A percentile compares a stretch with the other conserved stretches of the same genome.
Conservation (phyloP, 1,140 invertebrate species). For the Pseudomyrmex flavicornis region DNA sequence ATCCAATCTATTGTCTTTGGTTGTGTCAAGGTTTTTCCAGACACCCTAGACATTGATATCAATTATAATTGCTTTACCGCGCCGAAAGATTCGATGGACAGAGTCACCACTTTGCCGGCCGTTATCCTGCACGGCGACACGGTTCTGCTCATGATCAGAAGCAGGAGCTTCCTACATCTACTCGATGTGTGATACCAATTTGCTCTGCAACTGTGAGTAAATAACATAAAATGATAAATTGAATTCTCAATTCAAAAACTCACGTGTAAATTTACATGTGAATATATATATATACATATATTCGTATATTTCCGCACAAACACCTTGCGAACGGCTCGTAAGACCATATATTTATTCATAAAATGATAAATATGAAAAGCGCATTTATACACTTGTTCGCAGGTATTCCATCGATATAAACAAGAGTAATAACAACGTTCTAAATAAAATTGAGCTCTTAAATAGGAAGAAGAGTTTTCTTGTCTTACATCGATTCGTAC, state of each 20-base stretch:
- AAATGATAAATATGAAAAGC: not conserved
- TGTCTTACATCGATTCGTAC: slow-evolving; percentile 45
- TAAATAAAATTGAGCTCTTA: not conserved
- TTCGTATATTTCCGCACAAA: too few relatives aligned
- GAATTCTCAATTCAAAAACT: too few relatives aligned
- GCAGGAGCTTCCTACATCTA: slow-evolving; percentile 29
- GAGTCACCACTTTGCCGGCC: slow-evolving; percentile 24
- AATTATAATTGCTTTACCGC: slow-evolving; percentile 3
- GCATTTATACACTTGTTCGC: not conserved
- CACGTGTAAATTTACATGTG: too few relatives aligned
- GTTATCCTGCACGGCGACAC: slow-evolving; percentile 35
- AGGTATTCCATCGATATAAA: not conserved
- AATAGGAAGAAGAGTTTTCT: not conserved
- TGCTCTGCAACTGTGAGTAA: slow-evolving; percentile 21
- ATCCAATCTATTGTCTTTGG: too few relatives aligned
- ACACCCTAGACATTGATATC: not conserved
- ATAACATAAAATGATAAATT: too few relatives aligned
- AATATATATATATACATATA: too few relatives aligned
- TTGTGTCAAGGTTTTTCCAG: not conserved
- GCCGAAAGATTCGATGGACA: slow-evolving; percentile 37
- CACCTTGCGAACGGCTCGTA: too few relatives aligned
- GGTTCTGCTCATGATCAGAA: slow-evolving; percentile 39
- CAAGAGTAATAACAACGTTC: not conserved
- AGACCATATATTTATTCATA: too few relatives aligned
- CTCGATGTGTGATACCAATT: slow-evolving; percentile 48